A percentile compares a stretch with the other conserved stretches of the same genome.
Conservation (phyloP, 1,140 invertebrate genomes). For the Leptinotarsa texana region DNA sequence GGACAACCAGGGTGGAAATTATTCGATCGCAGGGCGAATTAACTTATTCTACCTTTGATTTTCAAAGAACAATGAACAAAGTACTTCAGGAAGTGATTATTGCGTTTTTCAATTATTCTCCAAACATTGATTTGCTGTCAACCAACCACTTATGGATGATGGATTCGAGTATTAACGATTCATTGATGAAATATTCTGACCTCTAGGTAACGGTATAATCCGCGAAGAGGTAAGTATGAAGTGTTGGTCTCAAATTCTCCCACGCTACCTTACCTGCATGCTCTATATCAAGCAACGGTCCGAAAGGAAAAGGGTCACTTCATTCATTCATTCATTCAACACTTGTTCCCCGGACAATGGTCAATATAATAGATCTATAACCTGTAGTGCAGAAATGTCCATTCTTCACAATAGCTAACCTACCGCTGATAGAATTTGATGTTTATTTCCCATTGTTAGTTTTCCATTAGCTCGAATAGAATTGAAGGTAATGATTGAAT, state of each 20-base stretch:
- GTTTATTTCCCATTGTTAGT: neutral
- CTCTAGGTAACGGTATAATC: neutral
- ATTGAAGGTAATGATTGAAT: too few species aligned
- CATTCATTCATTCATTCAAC: neutral
- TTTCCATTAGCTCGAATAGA: too few species aligned
- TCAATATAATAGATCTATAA: neutral
- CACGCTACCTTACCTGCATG: neutral
- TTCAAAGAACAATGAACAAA: too few species aligned
- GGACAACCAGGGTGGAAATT: too few species aligned
- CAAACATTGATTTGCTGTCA: too few species aligned
- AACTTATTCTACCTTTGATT: too few species aligned
- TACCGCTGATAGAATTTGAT: neutral
- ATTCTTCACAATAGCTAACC: neutral
- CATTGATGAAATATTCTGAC: neutral
- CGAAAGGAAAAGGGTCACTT: neutral
- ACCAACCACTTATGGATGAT: too few species aligned
- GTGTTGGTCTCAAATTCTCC: neutral
- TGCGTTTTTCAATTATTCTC: too few species aligned
- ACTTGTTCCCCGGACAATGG: slow-evolving; percentile 4
- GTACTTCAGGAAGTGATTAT: too few species aligned
- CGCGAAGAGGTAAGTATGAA: neutral
- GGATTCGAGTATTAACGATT: neutral
- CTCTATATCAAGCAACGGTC: neutral
- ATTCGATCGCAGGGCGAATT: too few species aligned
- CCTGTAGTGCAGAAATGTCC: neutral